Evolutionary conservation across 2,797 vertebrate genomes (phyloP).

Genomic region (Capromys pilorides): DNA sequence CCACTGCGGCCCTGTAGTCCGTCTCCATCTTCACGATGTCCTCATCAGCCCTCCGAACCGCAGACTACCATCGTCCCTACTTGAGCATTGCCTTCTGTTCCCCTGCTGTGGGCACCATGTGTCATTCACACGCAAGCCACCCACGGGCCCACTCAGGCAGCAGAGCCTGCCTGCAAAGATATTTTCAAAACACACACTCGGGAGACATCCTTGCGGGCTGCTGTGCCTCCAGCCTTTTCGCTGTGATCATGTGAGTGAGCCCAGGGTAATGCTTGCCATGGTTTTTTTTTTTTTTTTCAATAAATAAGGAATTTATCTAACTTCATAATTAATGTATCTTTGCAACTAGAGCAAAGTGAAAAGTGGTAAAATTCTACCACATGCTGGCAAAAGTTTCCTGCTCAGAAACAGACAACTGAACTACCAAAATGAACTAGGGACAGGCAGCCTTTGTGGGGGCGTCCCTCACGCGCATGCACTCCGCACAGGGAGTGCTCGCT

Average conservation of each 20-base stretch:
- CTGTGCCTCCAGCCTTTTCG: slow-evolving; percentile 40
- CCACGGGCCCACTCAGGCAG: slow-evolving; percentile 73
- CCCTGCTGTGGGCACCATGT: slow-evolving; percentile 35
- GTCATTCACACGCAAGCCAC: slow-evolving; percentile 71
- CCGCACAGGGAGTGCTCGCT: background rate
- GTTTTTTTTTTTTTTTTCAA: slow-evolving; percentile 59
- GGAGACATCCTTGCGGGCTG: background rate
- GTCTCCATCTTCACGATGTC: slow-evolving; percentile 98
- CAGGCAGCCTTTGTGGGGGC: background rate
- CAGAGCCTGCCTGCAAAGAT: background rate
- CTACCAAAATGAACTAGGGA: background rate
- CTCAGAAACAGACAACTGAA: background rate
- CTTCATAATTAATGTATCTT: slow-evolving; percentile 39
- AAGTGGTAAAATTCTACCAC: slow-evolving; percentile 28
- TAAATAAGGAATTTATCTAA: slow-evolving; percentile 56
- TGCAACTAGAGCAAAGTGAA: slow-evolving; percentile 45
- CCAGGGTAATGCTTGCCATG: slow-evolving; percentile 25
- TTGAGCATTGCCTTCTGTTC: slow-evolving; percentile 13
- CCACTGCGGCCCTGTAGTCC: slow-evolving; percentile 96
- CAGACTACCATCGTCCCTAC: slow-evolving; percentile 89
- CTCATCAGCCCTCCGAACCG: slow-evolving; percentile 96
- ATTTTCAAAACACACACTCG: background rate
- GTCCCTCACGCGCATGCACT: accelerated
- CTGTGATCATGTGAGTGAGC: slow-evolving; percentile 7
- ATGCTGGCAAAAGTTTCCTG: background rate